Percentiles rank a stretch among this genome's conserved stretches.
Evolutionary conservation across 2,113 vertebrate species (phyloP).

Genomic region (Tichodroma muraria): DNA sequence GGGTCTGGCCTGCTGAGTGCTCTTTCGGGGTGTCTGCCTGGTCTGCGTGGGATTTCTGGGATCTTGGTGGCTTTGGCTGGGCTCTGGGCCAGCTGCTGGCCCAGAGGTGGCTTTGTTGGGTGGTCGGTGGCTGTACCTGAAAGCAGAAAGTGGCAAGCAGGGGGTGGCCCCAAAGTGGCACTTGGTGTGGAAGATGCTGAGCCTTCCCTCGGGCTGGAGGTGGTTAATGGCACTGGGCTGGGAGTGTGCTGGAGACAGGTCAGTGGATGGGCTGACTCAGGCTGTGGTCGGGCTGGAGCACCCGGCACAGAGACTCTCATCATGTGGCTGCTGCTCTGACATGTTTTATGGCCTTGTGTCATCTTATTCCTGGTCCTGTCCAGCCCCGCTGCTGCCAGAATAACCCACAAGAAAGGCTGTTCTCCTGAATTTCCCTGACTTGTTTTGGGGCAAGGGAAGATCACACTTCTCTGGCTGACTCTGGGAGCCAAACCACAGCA

Average conservation of each 20-base stretch:
- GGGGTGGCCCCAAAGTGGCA: background rate
- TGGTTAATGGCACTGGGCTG: background rate
- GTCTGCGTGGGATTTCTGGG: background rate
- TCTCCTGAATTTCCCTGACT: background rate
- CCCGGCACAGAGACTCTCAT: background rate
- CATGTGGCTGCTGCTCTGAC: background rate
- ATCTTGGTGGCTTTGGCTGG: background rate
- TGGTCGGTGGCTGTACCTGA: background rate
- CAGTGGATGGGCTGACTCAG: background rate
- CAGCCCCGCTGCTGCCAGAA: background rate
- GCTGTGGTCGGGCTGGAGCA: background rate
- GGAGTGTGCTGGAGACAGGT: background rate
- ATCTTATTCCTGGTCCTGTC: background rate
- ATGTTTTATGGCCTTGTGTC: slow-evolving; percentile 7
- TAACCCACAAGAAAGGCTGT: slow-evolving; percentile 34
- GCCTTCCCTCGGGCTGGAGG: background rate
- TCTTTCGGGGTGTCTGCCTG: background rate
- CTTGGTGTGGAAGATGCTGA: background rate
- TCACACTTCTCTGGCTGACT: background rate
- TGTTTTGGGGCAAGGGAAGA: background rate
- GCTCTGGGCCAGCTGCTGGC: background rate
- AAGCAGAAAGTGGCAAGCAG: background rate
- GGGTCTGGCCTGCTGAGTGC: fast-evolving
- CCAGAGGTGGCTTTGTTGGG: background rate
- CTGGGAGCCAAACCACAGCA: slow-evolving; percentile 17